Evolutionary conservation across 2,888 invertebrate genomes (phyloP), one percentile per base, ranked within the genome.

Genomic region (Microdon myrmicae): DNA sequence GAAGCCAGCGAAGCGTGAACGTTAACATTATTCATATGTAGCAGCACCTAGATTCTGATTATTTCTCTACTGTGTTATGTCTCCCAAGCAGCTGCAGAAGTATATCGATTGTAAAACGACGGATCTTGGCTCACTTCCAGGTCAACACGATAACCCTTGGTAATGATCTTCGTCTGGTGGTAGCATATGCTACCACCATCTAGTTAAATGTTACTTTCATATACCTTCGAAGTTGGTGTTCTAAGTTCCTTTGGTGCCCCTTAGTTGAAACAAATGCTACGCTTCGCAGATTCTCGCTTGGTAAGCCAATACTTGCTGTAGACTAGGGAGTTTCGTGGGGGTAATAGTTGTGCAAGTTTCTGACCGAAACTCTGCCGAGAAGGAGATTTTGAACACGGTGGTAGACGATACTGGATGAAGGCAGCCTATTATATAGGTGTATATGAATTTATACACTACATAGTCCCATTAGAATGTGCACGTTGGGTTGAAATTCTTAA

Each of bases 151-250:
- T 39, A 47, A 47, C 58, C 64, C 58, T 51, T 53, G 60, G 54
- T 55, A 60, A 60, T 60, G 60, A 55, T 60, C 60, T 47, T 60
- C 60, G 39, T 44, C 26, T 58, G 58, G 26, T 37, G 35, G 37
- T n/a, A 43, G 13, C 64, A 64, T 58, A 64, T 64, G 56, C 45
- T 45, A 59, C 44, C 29, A 29, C 13, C 20, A 25, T n/a, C n/a
- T n/a, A n/a, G n/a, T n/a, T n/a, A 44, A 5, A 35, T 17, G 37
- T 25, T 26, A 59, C 39, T 45, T 13, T n/a, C n/a, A 16, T 23
- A 31, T 34, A 35, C n/a, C 3, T 38, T 38, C 22, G 32, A 25
- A 19, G 8, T 58, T 37, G 35, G 47, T 59, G 47, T 17, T 41
- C 51, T 44, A 16, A 35, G 23, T 38, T 26, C 14, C 26, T 25